A percentile compares a stretch with the other conserved stretches of the same genome.
These are phyloP conservation scores for Drosophila recens DNA, from an alignment of 2,888 invertebrate species.

Conservation along the genomic window DNA sequence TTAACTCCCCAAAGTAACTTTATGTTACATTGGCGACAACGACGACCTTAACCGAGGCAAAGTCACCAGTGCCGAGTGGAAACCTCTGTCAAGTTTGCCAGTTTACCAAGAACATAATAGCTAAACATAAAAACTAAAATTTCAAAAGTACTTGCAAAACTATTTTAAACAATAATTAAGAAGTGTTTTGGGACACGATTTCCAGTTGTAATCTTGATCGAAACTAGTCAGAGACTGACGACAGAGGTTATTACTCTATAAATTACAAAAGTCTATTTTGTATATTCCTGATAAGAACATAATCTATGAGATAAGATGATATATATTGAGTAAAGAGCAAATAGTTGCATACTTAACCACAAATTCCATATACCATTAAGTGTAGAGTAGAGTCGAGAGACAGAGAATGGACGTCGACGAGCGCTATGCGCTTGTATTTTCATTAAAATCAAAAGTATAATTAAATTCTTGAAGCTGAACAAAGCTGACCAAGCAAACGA, in stretches of 20 bases:
- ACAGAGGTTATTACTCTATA: no score
- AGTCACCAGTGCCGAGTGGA: constrained; percentile 37
- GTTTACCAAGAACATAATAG: constrained; percentile 23
- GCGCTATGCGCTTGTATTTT: constrained; percentile 52
- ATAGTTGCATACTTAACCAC: neutral
- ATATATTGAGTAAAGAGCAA: no score
- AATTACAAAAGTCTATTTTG: no score
- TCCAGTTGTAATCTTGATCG: constrained; percentile 10
- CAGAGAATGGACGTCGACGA: constrained; percentile 10
- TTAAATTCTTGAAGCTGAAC: constrained; percentile 65
- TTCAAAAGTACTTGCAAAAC: constrained; percentile 8
- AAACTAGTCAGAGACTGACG: constrained; percentile 1
- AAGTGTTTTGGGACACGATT: constrained; percentile 19
- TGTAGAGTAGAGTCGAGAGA: constrained; percentile 21
- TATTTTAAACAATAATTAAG: constrained; percentile 16
- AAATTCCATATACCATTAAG: constrained; percentile 5
- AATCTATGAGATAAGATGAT: no score
- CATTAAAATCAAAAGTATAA: constrained; percentile 76
- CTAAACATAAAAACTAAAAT: constrained; percentile 13
- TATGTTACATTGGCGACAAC: constrained; percentile 26
- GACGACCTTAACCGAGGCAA: constrained; percentile 49
- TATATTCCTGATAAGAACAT: no score
- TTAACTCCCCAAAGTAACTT: constrained; percentile 39
- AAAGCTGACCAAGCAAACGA: constrained; percentile 46
- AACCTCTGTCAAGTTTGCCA: constrained; percentile 33